Evolutionary conservation across 2,113 vertebrate genomes (phyloP).

Genomic region (Platycercus adscitus): DNA sequence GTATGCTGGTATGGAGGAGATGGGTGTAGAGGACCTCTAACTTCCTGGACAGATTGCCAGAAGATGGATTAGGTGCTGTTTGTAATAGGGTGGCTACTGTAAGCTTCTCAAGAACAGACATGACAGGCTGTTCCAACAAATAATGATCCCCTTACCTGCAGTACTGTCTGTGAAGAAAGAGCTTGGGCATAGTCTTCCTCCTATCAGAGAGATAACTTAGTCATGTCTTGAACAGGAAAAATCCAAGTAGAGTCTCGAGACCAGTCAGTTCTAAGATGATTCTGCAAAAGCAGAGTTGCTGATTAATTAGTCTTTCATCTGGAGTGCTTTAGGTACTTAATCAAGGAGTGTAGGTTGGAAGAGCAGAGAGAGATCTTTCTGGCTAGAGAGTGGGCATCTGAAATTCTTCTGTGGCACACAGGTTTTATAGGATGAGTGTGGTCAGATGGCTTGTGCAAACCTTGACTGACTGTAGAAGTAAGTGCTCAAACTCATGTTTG

Average conservation of each 20-base stretch:
- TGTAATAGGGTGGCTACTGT: not conserved
- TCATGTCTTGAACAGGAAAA: not conserved
- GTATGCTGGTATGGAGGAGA: not conserved
- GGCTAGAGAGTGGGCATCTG: not conserved
- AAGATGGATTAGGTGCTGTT: not conserved
- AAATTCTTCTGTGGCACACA: not conserved
- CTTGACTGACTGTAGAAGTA: not conserved
- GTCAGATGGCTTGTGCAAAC: not conserved
- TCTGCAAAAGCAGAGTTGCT: not conserved
- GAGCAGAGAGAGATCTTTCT: not conserved
- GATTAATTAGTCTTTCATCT: not conserved
- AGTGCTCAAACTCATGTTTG: not conserved
- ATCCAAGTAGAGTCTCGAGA: not conserved
- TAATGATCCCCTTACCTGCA: not conserved
- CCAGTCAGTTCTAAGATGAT: not conserved
- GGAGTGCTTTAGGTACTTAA: not conserved
- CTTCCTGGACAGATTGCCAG: not conserved
- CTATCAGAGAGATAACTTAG: not conserved
- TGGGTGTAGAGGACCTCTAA: not conserved
- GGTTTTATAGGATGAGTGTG: not conserved
- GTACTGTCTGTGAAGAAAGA: not conserved
- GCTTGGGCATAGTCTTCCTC: not conserved
- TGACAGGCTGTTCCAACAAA: not conserved
- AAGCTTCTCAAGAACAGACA: not conserved
- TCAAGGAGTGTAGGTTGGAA: not conserved